Conservation (phyloP, 1,140 invertebrate genomes). For the Macrobrachium rosenbergii region DNA sequence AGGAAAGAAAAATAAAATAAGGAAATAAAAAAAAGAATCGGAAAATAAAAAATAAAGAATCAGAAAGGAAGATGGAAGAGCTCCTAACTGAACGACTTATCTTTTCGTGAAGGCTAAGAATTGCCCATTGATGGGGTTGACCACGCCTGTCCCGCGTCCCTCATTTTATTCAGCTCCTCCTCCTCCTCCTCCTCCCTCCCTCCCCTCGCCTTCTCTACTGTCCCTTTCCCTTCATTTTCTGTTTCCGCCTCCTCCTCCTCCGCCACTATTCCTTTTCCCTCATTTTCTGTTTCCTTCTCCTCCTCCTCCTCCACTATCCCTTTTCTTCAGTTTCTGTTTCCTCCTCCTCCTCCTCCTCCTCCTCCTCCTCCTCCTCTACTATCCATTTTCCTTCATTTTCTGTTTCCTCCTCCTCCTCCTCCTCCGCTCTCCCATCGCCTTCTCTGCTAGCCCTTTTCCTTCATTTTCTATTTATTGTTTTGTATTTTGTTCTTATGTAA, state of each 20-base stretch:
- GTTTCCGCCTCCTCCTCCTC: background rate
- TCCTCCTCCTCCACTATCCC: background rate
- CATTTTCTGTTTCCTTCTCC: background rate
- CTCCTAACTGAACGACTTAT: background rate
- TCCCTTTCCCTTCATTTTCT: background rate
- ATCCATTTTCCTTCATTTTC: background rate
- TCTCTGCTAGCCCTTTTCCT: too few relatives aligned
- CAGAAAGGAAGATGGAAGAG: background rate
- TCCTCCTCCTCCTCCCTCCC: background rate
- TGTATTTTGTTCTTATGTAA: too few relatives aligned
- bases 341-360: background rate
- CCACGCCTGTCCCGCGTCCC: conserved; percentile 38
- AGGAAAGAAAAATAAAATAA: background rate
- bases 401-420: too few relatives aligned
- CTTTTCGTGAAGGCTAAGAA: conserved; percentile 27
- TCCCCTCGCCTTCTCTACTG: background rate
- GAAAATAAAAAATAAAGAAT: background rate
- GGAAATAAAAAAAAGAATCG: background rate
- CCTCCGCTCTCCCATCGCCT: background rate
- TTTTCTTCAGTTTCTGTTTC: background rate
- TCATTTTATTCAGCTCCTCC: conserved; percentile 7
- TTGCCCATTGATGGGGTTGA: conserved; percentile 27
- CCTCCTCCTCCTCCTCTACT: background rate
- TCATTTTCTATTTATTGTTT: too few relatives aligned
- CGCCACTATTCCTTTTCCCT: background rate